Percentiles rank a stretch among this genome's conserved stretches.
Evolutionary conservation across 2,113 vertebrate genomes (phyloP).

Genomic region (Zosterops borbonicus): DNA sequence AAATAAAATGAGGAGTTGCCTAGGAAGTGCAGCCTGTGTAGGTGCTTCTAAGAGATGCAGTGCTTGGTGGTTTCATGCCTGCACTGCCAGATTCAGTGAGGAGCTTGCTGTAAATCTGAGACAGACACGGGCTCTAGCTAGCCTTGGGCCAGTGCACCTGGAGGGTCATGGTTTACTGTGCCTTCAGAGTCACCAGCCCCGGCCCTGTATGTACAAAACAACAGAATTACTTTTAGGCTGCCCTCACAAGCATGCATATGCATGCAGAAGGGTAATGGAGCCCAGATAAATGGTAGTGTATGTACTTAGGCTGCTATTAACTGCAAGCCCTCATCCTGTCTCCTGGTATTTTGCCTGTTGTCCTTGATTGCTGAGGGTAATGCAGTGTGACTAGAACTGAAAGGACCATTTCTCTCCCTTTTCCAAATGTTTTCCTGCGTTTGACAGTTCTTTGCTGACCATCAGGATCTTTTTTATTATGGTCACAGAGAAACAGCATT

Average conservation of each 20-base stretch:
- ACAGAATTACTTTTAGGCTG: not conserved
- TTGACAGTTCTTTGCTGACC: not conserved
- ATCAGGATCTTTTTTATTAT: constrained; percentile 29
- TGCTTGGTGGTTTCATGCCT: not conserved
- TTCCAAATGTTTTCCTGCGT: constrained; percentile 7
- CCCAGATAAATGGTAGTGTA: not conserved
- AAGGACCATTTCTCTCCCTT: constrained; percentile 13
- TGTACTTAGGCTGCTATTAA: constrained; percentile 3
- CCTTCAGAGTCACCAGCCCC: not conserved
- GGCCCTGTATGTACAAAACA: not conserved
- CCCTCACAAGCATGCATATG: not conserved
- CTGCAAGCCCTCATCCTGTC: constrained; percentile 42
- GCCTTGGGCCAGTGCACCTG: not conserved
- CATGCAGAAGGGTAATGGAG: not conserved
- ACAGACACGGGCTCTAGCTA: not conserved
- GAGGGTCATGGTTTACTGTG: not conserved
- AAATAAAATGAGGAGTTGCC: not conserved
- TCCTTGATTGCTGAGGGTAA: constrained; percentile 13
- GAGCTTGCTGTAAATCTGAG: not conserved
- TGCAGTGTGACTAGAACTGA: constrained; percentile 12
- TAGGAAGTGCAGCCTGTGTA: not conserved
- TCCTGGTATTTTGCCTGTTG: constrained; percentile 10
- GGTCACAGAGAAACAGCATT: constrained; percentile 1
- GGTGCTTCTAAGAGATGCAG: not conserved
- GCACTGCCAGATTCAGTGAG: accelerated